Base-by-base conservation (phyloP, 2,113 vertebrate species). In the Opisthocomus hoazin region DNA sequence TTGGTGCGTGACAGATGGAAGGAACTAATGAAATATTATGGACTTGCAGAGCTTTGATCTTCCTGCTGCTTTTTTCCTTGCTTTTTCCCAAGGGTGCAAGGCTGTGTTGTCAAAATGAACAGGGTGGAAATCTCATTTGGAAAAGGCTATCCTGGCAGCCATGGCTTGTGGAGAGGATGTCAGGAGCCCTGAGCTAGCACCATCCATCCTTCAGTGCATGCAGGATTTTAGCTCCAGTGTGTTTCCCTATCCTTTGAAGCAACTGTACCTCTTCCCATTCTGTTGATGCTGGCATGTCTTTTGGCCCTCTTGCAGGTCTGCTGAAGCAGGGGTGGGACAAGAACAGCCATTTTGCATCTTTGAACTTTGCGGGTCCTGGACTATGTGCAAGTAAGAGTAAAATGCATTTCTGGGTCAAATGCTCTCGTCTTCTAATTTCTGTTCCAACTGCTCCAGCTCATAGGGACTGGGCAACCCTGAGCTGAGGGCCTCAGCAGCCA, bases 21-120 rank as follows among this genome's bases (percentile, higher is more conserved):
- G 83, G 86, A 87, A 51, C 90, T 94, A 92, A 95, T 93, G 92
- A 94, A 97, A 90, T 96, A 93, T 83, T 92, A 91, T 3, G 10
- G 76, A 83, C 79, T 87, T 36, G 76, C 41, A 69, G 92, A 74
- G 87, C 92, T 96, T 96, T 95, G 87, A 96, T 95, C 79, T 95
- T 77, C 45, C 77, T 69, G 80, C 56, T 23, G 26, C 29, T 54
- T 17, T 54, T 37, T 9, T 3, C 2, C 9, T 27, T 16, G 6
- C 36, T 53, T 81, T 48, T 78, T 78, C 88, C 88, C 90, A 89
- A 78, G 90, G 32, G 65, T 63, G 56, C 3, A 2, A 2, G 70
- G 48, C 82, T 73, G 27, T 61, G 80, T 30, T 95, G 65, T 60
- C 3, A 1, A 80, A 87, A 79, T 82, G 48, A 93, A 93, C 60